These are phyloP conservation scores for Antheraea pernyi DNA, from an alignment of 1,140 invertebrate species.

Conservation along the genomic window DNA sequence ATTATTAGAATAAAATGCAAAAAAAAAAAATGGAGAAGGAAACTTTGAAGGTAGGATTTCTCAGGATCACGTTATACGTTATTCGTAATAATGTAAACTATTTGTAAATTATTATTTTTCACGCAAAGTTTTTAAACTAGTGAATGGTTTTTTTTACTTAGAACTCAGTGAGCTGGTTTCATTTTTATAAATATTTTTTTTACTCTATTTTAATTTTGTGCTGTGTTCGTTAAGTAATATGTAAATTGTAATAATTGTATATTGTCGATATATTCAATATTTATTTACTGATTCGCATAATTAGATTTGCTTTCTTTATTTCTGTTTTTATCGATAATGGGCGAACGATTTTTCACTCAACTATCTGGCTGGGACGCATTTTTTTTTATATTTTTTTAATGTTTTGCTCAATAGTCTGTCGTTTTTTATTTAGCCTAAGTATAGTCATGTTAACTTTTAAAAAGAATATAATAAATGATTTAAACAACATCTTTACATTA, in stretches of 20 bases:
- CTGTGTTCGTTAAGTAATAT: conserved; percentile 76
- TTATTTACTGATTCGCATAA: conserved; percentile 77
- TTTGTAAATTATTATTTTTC: conserved; percentile 70
- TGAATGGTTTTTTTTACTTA: conserved; percentile 57
- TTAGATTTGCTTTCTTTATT: conserved; percentile 62
- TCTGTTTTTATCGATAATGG: conserved; percentile 40
- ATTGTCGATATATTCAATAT: conserved; percentile 76
- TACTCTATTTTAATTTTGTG: conserved; percentile 60
- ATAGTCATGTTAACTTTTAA: conserved; percentile 22
- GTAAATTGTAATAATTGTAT: conserved; percentile 77
- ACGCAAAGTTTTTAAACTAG: conserved; percentile 67
- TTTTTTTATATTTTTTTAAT: conserved; percentile 42
- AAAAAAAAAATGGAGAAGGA: conserved; percentile 34
- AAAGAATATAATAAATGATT: neutral
- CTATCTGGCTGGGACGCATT: conserved; percentile 70
- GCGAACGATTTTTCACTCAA: conserved; percentile 33
- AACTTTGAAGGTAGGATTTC: conserved; percentile 40
- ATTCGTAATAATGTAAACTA: conserved; percentile 64
- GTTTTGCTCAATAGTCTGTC: conserved; percentile 62
- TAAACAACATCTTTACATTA: neutral
- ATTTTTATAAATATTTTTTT: conserved; percentile 59
- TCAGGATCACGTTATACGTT: conserved; percentile 71
- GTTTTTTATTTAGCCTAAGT: conserved; percentile 46
- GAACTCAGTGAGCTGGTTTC: conserved; percentile 67
- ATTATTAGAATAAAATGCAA: conserved; percentile 45